Evolutionary conservation across 1,140 invertebrate genomes (phyloP), one percentile per base, ranked within the genome.

Genomic region (Drosophila asahinai): DNA sequence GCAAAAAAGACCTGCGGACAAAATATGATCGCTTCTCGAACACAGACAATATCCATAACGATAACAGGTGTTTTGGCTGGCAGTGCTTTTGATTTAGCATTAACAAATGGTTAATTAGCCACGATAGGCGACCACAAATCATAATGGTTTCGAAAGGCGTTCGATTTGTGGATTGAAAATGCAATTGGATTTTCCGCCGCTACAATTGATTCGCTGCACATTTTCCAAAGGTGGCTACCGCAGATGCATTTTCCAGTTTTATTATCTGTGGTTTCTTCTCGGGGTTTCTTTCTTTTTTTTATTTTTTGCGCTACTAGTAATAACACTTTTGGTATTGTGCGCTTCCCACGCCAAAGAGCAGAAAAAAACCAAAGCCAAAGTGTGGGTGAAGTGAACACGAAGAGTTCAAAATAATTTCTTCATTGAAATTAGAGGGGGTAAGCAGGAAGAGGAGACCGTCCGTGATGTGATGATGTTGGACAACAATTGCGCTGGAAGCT

Each of bases 321-420:
- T 78, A 68, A 59, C 60, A 45, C 62, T 71, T 61, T 47, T 52
- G 49, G 48, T 30, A 64, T 80, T 76, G 76, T 61, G 51, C 47
- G 66, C 84, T 87, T 87, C 83, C 83, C 83, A 87, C 83, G 84
- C 80, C 77, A 38, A 25, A 48, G 68, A 27, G 17, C 12, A 19
- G 15, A 58, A 40, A 30, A 30, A 30, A 14, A 45, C 36, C 17
- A 55, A 57, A 47, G 63, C 30, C 27, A 57, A 57, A 51, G 80
- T 72, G 83, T 84, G 84, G 76, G 66, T 77, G 63, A 60, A 73
- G 63, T 57, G 25, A 59, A 62, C 61, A 84, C 68, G 27, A 83
- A 78, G 64, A 89, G 83, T 87, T 87, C 84, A 89, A 87, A 87
- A 89, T 87, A 89, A 87, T 87, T 87, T 87, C 64, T 74, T 87